These are phyloP conservation scores for Hemiprocne comata DNA, from an alignment of 2,113 vertebrate genomes.

Conservation along the genomic window DNA sequence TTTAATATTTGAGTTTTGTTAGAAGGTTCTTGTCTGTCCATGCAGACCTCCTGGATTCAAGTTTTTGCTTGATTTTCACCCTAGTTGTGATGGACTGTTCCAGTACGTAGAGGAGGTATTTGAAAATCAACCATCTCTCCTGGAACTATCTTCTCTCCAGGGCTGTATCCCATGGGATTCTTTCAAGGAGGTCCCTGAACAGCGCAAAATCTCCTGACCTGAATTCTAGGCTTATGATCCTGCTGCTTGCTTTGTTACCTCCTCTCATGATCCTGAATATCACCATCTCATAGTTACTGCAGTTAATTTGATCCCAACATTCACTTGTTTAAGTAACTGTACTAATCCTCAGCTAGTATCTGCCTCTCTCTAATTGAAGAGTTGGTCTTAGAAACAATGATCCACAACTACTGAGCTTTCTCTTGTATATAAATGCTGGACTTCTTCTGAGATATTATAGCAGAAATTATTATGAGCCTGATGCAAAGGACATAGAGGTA, in stretches of 20 bases:
- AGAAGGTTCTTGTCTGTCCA: not conserved
- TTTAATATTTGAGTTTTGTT: not conserved
- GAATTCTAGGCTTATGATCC: not conserved
- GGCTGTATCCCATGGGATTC: not conserved
- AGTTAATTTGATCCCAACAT: not conserved
- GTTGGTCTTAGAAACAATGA: not conserved
- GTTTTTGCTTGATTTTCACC: not conserved
- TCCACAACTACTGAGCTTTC: not conserved
- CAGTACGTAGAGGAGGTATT: not conserved
- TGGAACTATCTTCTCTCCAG: not conserved
- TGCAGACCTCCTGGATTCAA: rapidly evolving
- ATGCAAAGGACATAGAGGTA: not conserved
- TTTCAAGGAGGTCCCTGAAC: not conserved
- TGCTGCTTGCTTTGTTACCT: not conserved
- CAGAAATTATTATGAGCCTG: not conserved
- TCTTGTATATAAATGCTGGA: not conserved
- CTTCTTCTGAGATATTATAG: not conserved
- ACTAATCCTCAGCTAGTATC: not conserved
- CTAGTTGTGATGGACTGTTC: not conserved
- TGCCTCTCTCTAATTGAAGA: not conserved
- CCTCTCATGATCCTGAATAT: not conserved
- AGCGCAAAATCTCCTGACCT: not conserved
- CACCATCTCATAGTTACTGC: not conserved
- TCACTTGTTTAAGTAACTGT: not conserved
- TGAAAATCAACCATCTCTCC: not conserved